phyloP scores from a whole-genome alignment of 2,113 vertebrate species.

The Tyto alba region DNA sequence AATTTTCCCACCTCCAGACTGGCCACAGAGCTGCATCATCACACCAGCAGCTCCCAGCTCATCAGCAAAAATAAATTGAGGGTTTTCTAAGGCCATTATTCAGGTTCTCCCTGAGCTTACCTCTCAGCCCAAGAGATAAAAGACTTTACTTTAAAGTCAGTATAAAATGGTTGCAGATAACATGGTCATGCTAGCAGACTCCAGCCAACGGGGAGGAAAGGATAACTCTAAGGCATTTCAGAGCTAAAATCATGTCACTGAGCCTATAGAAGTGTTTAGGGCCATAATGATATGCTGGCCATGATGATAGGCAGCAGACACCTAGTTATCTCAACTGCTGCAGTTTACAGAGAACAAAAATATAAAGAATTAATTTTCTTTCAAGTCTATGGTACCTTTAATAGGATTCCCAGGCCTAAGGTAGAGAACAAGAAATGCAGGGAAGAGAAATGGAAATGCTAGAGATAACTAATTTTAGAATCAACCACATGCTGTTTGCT shows the following conservation, averaged over 20 bases:
- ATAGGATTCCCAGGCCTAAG: background rate
- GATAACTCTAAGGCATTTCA: background rate
- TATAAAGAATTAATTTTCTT: background rate
- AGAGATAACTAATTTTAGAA: conserved; percentile 33
- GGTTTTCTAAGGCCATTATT: background rate
- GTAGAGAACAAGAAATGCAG: background rate
- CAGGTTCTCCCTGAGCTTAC: background rate
- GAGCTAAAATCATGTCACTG: background rate
- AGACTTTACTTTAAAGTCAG: background rate
- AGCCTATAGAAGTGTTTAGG: background rate
- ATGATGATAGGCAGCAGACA: background rate
- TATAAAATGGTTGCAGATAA: background rate
- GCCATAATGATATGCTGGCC: background rate
- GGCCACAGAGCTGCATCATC: background rate
- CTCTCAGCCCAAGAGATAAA: background rate
- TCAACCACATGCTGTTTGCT: background rate
- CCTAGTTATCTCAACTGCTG: background rate
- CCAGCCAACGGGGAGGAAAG: background rate
- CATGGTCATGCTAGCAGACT: background rate
- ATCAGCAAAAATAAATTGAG: background rate
- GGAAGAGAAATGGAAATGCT: background rate
- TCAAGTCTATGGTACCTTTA: background rate
- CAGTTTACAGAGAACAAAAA: background rate
- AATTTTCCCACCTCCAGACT: background rate
- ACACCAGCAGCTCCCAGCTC: background rate